phyloP scores from a whole-genome alignment of 2,797 vertebrate genomes.

The Paedocypris micromegethes region DNA sequence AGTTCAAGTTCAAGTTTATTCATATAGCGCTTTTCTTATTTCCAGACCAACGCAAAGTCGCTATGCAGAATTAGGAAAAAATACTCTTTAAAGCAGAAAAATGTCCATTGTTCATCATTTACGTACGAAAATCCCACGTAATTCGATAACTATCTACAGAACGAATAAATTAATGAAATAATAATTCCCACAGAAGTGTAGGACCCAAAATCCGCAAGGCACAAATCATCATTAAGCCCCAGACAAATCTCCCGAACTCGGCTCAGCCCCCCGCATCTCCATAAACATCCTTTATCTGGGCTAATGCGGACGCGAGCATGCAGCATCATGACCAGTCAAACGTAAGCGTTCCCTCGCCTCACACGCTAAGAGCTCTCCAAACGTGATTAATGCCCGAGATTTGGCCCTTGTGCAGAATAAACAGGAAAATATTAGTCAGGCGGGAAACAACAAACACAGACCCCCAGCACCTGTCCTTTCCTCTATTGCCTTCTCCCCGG shows the following conservation, averaged over 20 bases:
- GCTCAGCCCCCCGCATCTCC: conserved; percentile 49
- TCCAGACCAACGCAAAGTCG: too few species aligned
- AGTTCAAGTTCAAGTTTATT: too few species aligned
- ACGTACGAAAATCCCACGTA: too few species aligned
- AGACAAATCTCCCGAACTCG: conserved; percentile 20
- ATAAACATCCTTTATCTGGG: conserved; percentile 49
- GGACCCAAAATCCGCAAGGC: conserved; percentile 61
- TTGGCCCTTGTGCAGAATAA: conserved; percentile 57
- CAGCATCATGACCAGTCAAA: conserved; percentile 66
- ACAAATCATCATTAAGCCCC: conserved; percentile 63
- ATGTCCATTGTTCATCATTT: too few species aligned
- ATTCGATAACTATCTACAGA: too few species aligned
- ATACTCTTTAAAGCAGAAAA: too few species aligned
- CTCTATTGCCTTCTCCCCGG: conserved; percentile 25
- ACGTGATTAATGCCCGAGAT: conserved; percentile 69
- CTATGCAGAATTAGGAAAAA: too few species aligned
- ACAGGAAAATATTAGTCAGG: conserved; percentile 41
- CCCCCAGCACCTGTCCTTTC: conserved; percentile 54
- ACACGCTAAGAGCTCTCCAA: conserved; percentile 32
- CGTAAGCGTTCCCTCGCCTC: conserved; percentile 52
- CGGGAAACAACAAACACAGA: conserved; percentile 61
- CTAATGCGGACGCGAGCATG: conserved; percentile 66
- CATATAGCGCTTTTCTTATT: too few species aligned
- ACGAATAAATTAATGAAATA: too few species aligned
- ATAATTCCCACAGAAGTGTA: conserved; percentile 58